These are phyloP conservation scores for Oryzias melastigma DNA, from an alignment of 2,113 vertebrate genomes.

Conservation along the genomic window DNA sequence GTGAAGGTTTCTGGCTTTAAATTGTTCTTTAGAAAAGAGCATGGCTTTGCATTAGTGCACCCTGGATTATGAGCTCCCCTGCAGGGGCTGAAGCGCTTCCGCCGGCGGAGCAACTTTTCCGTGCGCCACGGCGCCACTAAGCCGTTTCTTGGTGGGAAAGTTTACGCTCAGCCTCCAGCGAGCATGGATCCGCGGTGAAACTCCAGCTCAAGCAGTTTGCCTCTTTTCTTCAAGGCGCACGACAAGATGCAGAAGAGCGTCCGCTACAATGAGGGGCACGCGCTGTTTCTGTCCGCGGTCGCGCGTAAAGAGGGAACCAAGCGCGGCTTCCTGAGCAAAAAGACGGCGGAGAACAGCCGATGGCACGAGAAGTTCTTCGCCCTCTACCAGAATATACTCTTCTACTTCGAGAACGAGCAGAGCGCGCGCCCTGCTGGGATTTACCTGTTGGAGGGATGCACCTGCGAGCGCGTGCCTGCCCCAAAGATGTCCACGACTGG, in stretches of 20 bases:
- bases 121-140: conserved; percentile 52
- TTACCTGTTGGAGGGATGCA: conserved; percentile 96
- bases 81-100: conserved; percentile 44
- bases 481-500: conserved; percentile 82
- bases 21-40: not conserved
- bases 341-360: conserved; percentile 91
- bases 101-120: conserved; percentile 67
- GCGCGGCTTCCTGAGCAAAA: conserved; percentile 92
- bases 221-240: not conserved
- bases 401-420: conserved; percentile 96
- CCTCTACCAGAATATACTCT: conserved; percentile 94
- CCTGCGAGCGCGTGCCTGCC: conserved; percentile 88
- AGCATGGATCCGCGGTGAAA: conserved; percentile 50
- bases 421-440: conserved; percentile 91
- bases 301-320: conserved; percentile 95
- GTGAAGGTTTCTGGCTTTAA: not conserved
- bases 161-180: conserved; percentile 20
- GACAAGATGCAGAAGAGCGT: conserved; percentile 92
- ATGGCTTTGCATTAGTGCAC: conserved; percentile 46
- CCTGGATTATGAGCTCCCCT: conserved; percentile 48
- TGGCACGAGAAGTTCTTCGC: conserved; percentile 98
- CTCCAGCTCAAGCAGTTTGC: not conserved
- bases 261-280: conserved; percentile 95
- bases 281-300: conserved; percentile 86
- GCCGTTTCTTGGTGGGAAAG: conserved; percentile 39